Base-by-base conservation (phyloP, 1,140 invertebrate genomes). In the Antheraea mylitta region DNA sequence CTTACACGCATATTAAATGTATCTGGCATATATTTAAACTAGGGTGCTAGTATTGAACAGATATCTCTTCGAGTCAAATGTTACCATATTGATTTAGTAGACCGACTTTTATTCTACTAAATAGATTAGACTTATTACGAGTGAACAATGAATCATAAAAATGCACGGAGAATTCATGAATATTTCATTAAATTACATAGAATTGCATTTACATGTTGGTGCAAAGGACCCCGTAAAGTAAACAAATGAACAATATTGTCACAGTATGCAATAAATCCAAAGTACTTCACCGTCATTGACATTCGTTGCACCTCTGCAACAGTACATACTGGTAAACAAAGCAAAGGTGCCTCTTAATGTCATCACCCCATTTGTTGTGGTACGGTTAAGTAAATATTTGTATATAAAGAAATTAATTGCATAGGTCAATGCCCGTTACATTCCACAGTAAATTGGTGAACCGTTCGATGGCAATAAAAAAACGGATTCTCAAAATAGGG, bases 281-380 rank as follows among this genome's bases (percentile, higher is more conserved):
- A 53, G 45, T 53, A 53, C 45, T 16, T 53, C 10, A 13, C 45
- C 45, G 13, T 53, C 45, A 53, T 53, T 53, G 45, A 53, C 45
- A 53, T 53, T 53, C 45, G 45, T 53, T 53, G 45, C 45, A 53
- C 45, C 45, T 53, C 45, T 53, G 45, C 45, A 53, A 13, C 7
- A 10, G 45, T 48, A 13, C 11, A 48, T 53, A 53, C 9, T 9
- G 13, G 16, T 53, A 53, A 53, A 53, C 45, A 53, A 53, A 53
- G 45, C 45, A 53, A 53, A 53, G 59, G 59, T 61, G 59, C 59
- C 11, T 61, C 22, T 61, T 11, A 61, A 61, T 61, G 59, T 61
- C 59, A 18, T 61, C 59, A 13, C 30, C 18, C 38, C 30, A 36
- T 61, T 61, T 61, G 18, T 61, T 53, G 45, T 53, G 10, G 45